Evolutionary conservation across 2,113 vertebrate species (phyloP).

Genomic region (Phycodurus eques): DNA sequence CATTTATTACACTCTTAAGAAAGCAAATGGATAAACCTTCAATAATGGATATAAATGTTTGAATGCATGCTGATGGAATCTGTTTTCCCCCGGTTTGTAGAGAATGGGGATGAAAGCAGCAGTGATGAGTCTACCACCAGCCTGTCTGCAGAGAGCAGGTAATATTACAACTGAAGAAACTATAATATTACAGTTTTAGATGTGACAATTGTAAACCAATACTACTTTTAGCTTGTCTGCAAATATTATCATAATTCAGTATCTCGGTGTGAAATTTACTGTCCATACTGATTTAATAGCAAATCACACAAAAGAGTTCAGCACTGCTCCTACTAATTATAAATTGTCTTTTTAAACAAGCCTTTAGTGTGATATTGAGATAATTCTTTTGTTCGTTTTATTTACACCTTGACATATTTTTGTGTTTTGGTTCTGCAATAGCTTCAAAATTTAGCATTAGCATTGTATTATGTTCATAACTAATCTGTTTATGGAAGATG

Average conservation of each 20-base stretch:
- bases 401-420: no score
- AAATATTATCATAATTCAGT: no score
- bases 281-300: neutral
- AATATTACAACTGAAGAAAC: neutral
- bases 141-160: slow-evolving; percentile 89
- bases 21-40: neutral
- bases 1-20: neutral
- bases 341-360: no score
- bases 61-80: neutral
- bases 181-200: neutral
- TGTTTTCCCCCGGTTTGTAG: slow-evolving; percentile 57
- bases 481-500: no score
- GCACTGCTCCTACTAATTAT: neutral
- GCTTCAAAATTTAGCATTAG: no score
- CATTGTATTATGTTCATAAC: no score
- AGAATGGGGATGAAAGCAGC: slow-evolving; percentile 89
- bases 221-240: no score
- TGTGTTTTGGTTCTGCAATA: no score
- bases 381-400: no score
- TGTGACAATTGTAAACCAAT: no score
- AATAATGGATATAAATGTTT: neutral
- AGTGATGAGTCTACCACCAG: slow-evolving; percentile 88
- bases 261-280: neutral
- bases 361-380: no score
- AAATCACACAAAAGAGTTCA: neutral